phyloP scores from a whole-genome alignment of 2,797 vertebrate genomes.

The Neosilurus hyrtlii region DNA sequence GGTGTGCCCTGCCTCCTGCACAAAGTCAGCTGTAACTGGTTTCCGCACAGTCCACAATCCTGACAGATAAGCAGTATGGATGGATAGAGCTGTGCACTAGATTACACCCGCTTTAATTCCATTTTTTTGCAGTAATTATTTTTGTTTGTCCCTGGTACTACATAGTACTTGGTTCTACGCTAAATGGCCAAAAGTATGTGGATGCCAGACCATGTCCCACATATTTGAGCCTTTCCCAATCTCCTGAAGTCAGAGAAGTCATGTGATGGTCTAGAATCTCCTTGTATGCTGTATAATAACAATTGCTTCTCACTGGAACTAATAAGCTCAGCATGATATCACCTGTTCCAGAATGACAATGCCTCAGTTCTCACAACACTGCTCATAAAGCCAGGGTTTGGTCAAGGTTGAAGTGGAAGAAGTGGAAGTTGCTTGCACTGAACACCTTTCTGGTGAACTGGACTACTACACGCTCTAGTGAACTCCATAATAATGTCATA shows the following conservation, averaged over 20 bases:
- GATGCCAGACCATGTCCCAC: not conserved
- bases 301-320: too few relatives aligned
- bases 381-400: not conserved
- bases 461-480: not conserved
- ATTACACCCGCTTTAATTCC: not conserved
- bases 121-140: not conserved
- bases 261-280: not conserved
- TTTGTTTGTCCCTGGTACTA: not conserved
- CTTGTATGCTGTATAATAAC: not conserved
- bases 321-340: too few relatives aligned
- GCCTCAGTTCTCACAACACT: not conserved
- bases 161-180: not conserved
- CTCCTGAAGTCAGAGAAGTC: not conserved
- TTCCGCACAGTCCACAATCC: too few relatives aligned
- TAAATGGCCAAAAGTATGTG: not conserved
- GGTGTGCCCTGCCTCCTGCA: too few relatives aligned
- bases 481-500: too few relatives aligned
- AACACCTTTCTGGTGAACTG: not conserved
- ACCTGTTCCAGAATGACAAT: not conserved
- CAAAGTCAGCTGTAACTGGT: too few relatives aligned
- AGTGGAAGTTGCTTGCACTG: not conserved
- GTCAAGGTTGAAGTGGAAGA: not conserved
- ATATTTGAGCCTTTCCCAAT: not conserved
- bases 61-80: too few relatives aligned
- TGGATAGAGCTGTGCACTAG: not conserved